Evolutionary conservation across 2,113 vertebrate species (phyloP), one percentile per base, ranked within the genome.

Genomic region (Arvicanthis niloticus): DNA sequence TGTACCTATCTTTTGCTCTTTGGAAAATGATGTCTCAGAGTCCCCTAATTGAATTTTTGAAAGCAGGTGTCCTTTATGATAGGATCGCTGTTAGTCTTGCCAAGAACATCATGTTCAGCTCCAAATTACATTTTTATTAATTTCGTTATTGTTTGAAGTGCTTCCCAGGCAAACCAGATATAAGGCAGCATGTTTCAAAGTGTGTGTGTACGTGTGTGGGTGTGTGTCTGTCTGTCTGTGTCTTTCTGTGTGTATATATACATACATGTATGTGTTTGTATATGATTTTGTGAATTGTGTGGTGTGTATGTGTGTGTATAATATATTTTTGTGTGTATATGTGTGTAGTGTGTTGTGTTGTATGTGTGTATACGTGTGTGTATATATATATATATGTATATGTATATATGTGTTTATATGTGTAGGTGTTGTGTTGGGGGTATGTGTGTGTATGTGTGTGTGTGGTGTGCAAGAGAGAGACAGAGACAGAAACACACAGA

Each of bases 101-200:
- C 96, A 97, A 95, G 97, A 95, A 97, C 96, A 97, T 62, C 42
- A 42, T 97, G 96, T 98, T 96, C 96, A 91, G 89, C 22, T 45
- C 91, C 40, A 76, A 68, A 45, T 96, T 96, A 37, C 91, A 89
- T 31, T 70, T 97, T 91, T 93, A 91, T 97, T 97, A 96, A 97
- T 96, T 96, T 94, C 65, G 96, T 97, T 96, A 97, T 45, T 95
- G 84, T 91, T 92, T 93, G 68, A 48, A 91, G 73, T 58, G 19
- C 84, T 80, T 85, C 40, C 19, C 62, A 48, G 67, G 80, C 76
- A 22, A 73, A 68, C 77, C 89, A 97, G 91, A 95, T 45, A 37
- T 48, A 68, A 48, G 92, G 87, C 77, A 72, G 24, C 12, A 1
- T 81, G 86, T 82, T 17, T 96, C 86, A 45, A 85, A 85, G 17